Conservation (phyloP, 2,888 invertebrate genomes). For the Erebia aethiops region DNA sequence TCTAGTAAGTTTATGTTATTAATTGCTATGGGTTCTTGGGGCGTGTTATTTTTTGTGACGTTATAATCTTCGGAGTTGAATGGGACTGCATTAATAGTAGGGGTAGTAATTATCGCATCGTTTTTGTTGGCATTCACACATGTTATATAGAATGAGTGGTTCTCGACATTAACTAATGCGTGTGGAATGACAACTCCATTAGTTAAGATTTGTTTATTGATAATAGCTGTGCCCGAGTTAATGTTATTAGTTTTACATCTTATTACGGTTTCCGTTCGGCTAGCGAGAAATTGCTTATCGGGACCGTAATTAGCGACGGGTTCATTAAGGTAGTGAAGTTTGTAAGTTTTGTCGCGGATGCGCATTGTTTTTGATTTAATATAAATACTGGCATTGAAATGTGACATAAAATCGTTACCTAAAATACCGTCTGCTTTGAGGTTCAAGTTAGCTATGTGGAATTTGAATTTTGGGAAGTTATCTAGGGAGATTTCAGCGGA, state of each 20-base stretch:
- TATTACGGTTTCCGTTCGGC: slow-evolving; percentile 45
- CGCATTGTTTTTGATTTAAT: background rate
- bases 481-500: background rate
- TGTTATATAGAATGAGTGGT: background rate
- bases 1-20: slow-evolving; percentile 13
- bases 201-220: slow-evolving; percentile 45
- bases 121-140: background rate
- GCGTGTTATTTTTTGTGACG: background rate
- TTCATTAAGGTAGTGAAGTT: background rate
- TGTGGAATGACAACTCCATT: slow-evolving; percentile 32
- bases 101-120: background rate
- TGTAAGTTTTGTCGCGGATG: background rate
- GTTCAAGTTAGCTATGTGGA: background rate
- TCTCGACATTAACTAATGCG: background rate
- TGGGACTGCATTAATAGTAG: background rate
- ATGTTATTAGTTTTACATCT: slow-evolving; percentile 40
- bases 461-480: background rate
- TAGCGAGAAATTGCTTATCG: slow-evolving; percentile 31
- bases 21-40: background rate
- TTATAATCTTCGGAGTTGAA: slow-evolving; percentile 3
- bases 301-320: background rate
- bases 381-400: background rate
- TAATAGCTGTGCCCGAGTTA: slow-evolving; percentile 8
- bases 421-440: background rate
- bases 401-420: slow-evolving; percentile 1